phyloP scores from a whole-genome alignment of 2,797 vertebrate genomes.

The Phyllotis vaccarum region DNA sequence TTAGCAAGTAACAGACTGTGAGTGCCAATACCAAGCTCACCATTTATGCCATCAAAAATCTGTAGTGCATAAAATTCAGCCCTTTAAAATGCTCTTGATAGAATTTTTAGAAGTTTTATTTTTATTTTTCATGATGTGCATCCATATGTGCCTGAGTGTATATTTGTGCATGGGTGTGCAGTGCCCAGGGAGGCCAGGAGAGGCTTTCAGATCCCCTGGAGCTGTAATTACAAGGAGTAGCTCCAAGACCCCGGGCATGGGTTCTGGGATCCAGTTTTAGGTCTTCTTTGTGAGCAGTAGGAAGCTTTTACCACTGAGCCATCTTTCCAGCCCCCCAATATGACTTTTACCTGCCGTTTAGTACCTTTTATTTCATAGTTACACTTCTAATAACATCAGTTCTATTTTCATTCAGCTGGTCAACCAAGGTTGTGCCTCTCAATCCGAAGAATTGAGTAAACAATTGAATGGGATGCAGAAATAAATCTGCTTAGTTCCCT shows the following conservation, averaged over 20 bases:
- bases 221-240: neutral
- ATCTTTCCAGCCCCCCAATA: neutral
- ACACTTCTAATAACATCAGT: neutral
- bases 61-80: slow-evolving; percentile 21
- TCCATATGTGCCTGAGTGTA: neutral
- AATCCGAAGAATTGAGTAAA: neutral
- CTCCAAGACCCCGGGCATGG: neutral
- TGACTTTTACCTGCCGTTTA: slow-evolving; percentile 12
- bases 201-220: neutral
- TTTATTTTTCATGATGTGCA: neutral
- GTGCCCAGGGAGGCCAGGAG: neutral
- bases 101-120: neutral
- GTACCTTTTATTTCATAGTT: neutral
- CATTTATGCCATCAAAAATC: neutral
- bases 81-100: neutral
- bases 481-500: neutral
- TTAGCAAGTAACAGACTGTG: neutral
- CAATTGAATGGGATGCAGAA: neutral
- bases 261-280: neutral
- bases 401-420: slow-evolving; percentile 4
- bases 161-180: neutral
- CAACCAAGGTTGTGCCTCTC: neutral
- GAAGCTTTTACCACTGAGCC: neutral
- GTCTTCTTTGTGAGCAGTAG: neutral
- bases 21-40: neutral